Conservation (phyloP, 2,797 vertebrate genomes). For the Neoniphon sammara region DNA sequence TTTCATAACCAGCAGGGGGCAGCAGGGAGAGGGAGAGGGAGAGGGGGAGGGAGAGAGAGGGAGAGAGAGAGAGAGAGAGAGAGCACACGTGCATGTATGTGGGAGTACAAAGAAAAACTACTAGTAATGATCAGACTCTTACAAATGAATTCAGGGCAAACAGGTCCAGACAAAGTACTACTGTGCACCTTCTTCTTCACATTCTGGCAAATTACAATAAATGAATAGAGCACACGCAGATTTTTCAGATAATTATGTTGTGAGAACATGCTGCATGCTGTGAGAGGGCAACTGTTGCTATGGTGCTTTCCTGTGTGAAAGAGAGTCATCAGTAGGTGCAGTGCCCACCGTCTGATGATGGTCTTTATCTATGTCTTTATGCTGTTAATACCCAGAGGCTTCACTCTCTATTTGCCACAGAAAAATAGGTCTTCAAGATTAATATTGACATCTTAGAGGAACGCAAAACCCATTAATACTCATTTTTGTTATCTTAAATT, state of each 20-base stretch:
- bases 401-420: background rate
- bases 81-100: background rate
- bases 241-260: background rate
- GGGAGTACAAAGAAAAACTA: background rate
- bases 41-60: background rate
- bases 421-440: background rate
- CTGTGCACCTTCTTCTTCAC: background rate
- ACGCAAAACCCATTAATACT: too few relatives aligned
- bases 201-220: background rate
- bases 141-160: background rate
- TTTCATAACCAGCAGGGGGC: conserved; percentile 18
- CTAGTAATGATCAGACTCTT: too few relatives aligned
- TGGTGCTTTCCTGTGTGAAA: background rate
- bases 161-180: background rate
- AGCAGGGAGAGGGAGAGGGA: background rate
- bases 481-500: too few relatives aligned
- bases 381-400: background rate
- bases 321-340: background rate
- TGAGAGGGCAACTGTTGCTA: background rate
- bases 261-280: background rate
- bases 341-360: too few relatives aligned
- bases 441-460: background rate
- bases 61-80: background rate
- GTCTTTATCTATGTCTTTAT: background rate
- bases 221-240: background rate